Percentiles rank a stretch among this genome's conserved stretches.
phyloP scores from a whole-genome alignment of 64 coral and sea anemone species.

The Hydrozoanthus tunicans region DNA sequence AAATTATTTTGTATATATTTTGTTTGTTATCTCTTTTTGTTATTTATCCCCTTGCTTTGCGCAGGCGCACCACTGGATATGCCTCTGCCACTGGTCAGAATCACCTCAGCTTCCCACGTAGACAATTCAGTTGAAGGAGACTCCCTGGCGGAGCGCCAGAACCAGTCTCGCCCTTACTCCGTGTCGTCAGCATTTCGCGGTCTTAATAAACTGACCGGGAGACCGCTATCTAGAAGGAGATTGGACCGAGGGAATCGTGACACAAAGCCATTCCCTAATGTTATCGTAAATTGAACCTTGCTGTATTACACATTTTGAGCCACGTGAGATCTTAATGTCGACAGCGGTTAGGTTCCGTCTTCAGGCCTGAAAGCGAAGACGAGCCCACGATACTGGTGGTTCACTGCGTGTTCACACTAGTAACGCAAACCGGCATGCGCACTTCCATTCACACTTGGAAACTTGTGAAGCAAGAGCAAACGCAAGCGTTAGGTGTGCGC shows the following conservation, averaged over 20 bases:
- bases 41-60: background rate
- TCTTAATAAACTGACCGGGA: constrained; percentile 11
- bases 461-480: too few species aligned
- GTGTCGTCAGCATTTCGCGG: constrained; percentile 1
- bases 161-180: background rate
- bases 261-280: constrained; percentile 33
- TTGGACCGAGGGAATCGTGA: constrained; percentile 4
- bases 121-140: constrained; percentile 64
- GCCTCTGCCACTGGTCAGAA: constrained; percentile 94
- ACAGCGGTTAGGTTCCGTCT: too few species aligned
- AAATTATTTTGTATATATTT: too few species aligned
- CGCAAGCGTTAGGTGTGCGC: too few species aligned
- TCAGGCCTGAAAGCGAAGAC: too few species aligned
- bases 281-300: constrained; percentile 15
- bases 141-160: constrained; percentile 37
- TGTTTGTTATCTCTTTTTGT: background rate
- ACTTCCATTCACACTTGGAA: too few species aligned
- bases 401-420: too few species aligned
- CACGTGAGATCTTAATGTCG: too few species aligned
- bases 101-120: constrained; percentile 82
- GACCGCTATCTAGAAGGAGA: background rate
- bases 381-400: too few species aligned
- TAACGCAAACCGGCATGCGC: too few species aligned
- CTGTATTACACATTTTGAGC: too few species aligned
- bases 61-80: constrained; percentile 77